Percentiles rank a stretch among this genome's conserved stretches.
These are phyloP conservation scores for Plebejus argus DNA, from an alignment of 2,888 invertebrate genomes.

Conservation along the genomic window DNA sequence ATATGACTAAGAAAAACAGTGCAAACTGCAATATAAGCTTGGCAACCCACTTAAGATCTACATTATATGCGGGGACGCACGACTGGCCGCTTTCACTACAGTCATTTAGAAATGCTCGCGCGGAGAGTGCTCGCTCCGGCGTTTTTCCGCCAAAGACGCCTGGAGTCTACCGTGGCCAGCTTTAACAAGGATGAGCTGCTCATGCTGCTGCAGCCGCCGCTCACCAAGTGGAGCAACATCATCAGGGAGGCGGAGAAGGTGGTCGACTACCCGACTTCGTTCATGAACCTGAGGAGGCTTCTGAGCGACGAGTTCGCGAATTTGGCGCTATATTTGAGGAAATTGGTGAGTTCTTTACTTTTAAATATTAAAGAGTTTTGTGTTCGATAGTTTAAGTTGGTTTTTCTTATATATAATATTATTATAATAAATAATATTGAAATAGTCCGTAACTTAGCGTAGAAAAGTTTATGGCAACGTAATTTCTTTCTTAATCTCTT, in stretches of 20 bases:
- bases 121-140: slow-evolving; percentile 67
- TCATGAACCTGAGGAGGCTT: slow-evolving; percentile 80
- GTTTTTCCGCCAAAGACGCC: slow-evolving; percentile 67
- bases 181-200: slow-evolving; percentile 74
- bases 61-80: slow-evolving; percentile 37
- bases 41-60: slow-evolving; percentile 39
- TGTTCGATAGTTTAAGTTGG: too few species aligned
- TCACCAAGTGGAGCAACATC: slow-evolving; percentile 73
- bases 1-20: not conserved
- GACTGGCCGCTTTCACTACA: slow-evolving; percentile 38
- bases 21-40: slow-evolving; percentile 36
- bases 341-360: slow-evolving; percentile 64
- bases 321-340: slow-evolving; percentile 75
- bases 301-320: slow-evolving; percentile 83
- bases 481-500: too few species aligned
- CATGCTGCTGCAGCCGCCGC: slow-evolving; percentile 68
- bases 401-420: not conserved
- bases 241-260: slow-evolving; percentile 77
- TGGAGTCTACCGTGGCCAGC: slow-evolving; percentile 71
- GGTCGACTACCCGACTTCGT: slow-evolving; percentile 81
- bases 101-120: slow-evolving; percentile 55
- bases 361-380: too few species aligned
- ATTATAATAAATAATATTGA: too few species aligned
- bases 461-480: too few species aligned
- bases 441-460: too few species aligned